A percentile compares a stretch with the other conserved stretches of the same genome.
phyloP scores from a whole-genome alignment of 2,888 invertebrate species.

The Ceriagrion tenellum region DNA sequence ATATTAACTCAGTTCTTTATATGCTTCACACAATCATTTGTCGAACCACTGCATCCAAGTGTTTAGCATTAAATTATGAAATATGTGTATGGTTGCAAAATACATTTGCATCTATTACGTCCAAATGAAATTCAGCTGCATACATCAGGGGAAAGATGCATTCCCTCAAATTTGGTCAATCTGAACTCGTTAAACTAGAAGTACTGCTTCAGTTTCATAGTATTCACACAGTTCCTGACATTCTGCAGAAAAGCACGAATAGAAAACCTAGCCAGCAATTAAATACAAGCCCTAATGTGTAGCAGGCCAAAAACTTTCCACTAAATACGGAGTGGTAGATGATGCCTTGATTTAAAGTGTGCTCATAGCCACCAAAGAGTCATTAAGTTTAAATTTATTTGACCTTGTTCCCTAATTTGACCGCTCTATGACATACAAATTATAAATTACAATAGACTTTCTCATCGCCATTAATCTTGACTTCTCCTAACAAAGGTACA shows the following conservation, averaged over 20 bases:
- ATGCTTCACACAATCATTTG: background rate
- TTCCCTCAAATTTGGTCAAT: background rate
- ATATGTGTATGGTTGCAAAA: background rate
- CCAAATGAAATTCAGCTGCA: background rate
- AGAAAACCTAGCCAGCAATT: background rate
- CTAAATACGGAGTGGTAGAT: background rate
- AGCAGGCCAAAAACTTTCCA: background rate
- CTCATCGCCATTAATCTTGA: background rate
- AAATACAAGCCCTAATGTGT: background rate
- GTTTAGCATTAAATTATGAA: background rate
- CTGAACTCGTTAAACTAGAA: background rate
- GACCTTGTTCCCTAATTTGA: conserved; percentile 10
- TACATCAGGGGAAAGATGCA: background rate
- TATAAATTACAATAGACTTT: background rate
- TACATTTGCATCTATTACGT: background rate
- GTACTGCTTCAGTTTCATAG: background rate
- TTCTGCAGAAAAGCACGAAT: background rate
- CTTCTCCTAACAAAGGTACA: background rate
- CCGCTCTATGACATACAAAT: background rate
- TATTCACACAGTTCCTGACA: background rate
- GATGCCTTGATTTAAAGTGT: background rate
- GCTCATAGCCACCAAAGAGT: background rate
- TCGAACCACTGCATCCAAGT: background rate
- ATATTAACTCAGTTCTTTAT: conserved; percentile 18
- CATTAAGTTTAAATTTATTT: background rate